These are phyloP conservation scores for Dicerorhinus sumatrensis DNA, from an alignment of 2,113 vertebrate species.

Conservation along the genomic window DNA sequence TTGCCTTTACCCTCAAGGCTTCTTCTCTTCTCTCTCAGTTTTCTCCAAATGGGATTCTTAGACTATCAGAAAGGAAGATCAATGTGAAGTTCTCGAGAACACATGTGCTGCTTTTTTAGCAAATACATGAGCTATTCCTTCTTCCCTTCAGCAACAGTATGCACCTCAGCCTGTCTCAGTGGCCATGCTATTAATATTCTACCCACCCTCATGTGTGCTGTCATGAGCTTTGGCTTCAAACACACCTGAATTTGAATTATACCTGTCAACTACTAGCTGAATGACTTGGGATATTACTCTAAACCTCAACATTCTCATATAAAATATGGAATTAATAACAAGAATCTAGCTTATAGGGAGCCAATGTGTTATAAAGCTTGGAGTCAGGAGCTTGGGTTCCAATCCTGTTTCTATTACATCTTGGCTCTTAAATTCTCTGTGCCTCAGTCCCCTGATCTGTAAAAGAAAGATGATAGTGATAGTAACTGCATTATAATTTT, in stretches of 20 bases:
- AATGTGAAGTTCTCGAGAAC: rapidly evolving
- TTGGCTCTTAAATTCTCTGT: background rate
- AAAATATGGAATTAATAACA: background rate
- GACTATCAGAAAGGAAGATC: no score
- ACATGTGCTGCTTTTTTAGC: background rate
- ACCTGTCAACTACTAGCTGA: rapidly evolving
- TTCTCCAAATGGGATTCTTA: background rate
- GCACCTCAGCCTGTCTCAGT: background rate
- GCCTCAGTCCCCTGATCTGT: no score
- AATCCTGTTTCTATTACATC: background rate
- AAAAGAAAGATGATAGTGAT: no score
- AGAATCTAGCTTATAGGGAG: background rate
- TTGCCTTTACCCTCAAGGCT: rapidly evolving
- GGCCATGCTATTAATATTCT: rapidly evolving
- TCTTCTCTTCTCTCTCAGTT: background rate
- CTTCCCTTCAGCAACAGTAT: background rate
- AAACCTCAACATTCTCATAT: background rate
- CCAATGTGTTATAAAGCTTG: no score
- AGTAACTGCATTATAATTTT: background rate
- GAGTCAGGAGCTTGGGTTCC: background rate
- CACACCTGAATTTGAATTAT: background rate
- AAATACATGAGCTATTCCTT: background rate
- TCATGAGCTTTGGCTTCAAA: background rate
- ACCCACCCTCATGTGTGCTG: rapidly evolving
- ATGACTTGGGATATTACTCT: background rate